Percentiles rank a stretch among this genome's conserved stretches.
Conservation (phyloP, 2,113 vertebrate species). For the Hippocampus mohnikei region DNA sequence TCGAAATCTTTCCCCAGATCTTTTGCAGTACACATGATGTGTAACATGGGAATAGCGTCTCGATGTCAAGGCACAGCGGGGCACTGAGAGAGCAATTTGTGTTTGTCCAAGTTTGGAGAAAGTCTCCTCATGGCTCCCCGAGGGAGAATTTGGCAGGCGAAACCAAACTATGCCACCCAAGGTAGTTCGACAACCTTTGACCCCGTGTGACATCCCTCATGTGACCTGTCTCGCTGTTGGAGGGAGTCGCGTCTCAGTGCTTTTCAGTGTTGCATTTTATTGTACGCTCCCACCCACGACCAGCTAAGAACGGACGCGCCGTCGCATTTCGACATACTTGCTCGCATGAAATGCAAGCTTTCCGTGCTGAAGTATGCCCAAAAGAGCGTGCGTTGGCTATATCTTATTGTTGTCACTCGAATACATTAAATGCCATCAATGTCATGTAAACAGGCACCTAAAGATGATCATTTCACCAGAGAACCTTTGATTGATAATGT, state of each 20-base stretch:
- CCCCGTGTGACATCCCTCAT: conserved; percentile 46
- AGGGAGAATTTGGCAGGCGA: conserved; percentile 41
- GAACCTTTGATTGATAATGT: neutral
- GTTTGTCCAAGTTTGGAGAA: conserved; percentile 49
- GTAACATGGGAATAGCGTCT: conserved; percentile 28
- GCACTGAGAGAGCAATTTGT: conserved; percentile 21
- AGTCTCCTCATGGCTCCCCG: conserved; percentile 41
- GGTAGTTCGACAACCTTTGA: conserved; percentile 61
- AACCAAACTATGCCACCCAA: conserved; percentile 67
- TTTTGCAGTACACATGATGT: conserved; percentile 33
- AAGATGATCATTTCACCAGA: neutral
- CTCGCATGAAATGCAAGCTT: conserved; percentile 21
- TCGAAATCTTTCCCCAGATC: conserved; percentile 27
- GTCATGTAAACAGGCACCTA: neutral
- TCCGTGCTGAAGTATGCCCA: conserved; percentile 17
- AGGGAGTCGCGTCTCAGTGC: conserved; percentile 37
- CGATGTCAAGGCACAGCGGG: conserved; percentile 15
- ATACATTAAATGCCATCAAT: neutral
- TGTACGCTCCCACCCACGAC: conserved; percentile 27
- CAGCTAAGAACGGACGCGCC: conserved; percentile 3
- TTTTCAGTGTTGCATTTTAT: conserved; percentile 49
- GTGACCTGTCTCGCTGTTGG: conserved; percentile 32
- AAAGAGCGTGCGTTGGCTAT: conserved; percentile 6
- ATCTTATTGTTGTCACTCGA: conserved; percentile 40
- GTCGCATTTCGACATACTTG: conserved; percentile 11